Conservation (phyloP, 2,113 vertebrate species). For the Zosterops hypoxanthus region DNA sequence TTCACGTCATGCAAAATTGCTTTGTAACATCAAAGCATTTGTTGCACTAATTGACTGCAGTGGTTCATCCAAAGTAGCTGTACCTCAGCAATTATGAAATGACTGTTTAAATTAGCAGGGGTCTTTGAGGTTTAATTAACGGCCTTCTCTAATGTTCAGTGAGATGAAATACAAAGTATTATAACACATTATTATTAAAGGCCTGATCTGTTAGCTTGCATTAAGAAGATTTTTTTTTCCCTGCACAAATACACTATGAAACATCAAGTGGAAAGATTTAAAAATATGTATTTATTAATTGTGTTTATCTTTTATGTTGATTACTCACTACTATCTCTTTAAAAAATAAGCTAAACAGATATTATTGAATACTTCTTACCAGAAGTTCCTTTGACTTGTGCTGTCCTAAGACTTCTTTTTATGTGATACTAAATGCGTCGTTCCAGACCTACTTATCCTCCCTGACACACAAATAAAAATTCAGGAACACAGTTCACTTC, state of each 20-base stretch:
- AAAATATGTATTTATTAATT: neutral
- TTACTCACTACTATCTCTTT: neutral
- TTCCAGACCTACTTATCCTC: neutral
- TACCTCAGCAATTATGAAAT: neutral
- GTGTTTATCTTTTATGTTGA: neutral
- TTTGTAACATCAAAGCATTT: conserved; percentile 33
- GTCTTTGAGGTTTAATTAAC: neutral
- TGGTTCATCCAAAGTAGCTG: neutral
- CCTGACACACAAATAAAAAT: neutral
- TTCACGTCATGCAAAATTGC: neutral
- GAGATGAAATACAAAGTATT: neutral
- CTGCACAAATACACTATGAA: neutral
- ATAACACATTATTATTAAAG: neutral
- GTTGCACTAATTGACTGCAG: conserved; percentile 21
- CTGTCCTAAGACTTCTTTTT: neutral
- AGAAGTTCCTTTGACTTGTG: neutral
- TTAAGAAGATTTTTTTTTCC: neutral
- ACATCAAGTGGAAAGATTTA: neutral
- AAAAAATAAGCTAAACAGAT: neutral
- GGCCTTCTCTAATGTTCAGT: neutral
- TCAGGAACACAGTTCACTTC: neutral
- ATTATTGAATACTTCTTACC: neutral
- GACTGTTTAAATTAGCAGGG: neutral
- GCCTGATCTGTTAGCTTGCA: neutral
- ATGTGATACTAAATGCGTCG: neutral